These are phyloP conservation scores for Panagrolaimus sp. DNA, from an alignment of 1,140 invertebrate species.

Conservation along the genomic window DNA sequence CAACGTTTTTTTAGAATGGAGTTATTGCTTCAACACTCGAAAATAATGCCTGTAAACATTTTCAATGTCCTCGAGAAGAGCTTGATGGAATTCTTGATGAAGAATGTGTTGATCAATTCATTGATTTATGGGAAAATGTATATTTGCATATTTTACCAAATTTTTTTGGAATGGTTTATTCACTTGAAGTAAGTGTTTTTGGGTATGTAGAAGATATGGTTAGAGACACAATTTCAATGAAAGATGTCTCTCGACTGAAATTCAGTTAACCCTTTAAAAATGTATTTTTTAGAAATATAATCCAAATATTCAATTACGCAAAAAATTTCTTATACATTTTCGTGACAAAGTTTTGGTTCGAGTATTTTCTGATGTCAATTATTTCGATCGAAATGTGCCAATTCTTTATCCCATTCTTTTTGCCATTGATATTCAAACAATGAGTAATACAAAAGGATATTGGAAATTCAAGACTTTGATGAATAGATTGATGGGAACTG, in stretches of 20 bases:
- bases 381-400: background rate
- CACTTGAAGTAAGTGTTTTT: background rate
- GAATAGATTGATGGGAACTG: background rate
- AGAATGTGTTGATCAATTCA: background rate
- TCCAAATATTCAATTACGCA: background rate
- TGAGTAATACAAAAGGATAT: background rate
- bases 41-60: constrained; percentile 16
- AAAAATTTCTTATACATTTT: background rate
- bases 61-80: constrained; percentile 8
- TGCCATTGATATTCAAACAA: background rate
- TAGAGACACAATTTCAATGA: too few species aligned
- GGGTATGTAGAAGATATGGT: too few species aligned
- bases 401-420: background rate
- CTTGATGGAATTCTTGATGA: constrained; percentile 8
- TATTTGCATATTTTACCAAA: constrained; percentile 10
- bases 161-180: constrained; percentile 4
- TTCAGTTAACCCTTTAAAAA: too few species aligned
- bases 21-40: constrained; percentile 11
- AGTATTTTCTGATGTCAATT: background rate
- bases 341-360: background rate
- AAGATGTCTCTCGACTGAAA: too few species aligned
- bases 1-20: constrained; percentile 2
- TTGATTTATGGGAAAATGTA: background rate
- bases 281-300: too few species aligned
- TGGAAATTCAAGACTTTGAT: constrained; percentile 6